Base-by-base conservation (phyloP, 2,888 invertebrate species). In the Cheilosia pagana region DNA sequence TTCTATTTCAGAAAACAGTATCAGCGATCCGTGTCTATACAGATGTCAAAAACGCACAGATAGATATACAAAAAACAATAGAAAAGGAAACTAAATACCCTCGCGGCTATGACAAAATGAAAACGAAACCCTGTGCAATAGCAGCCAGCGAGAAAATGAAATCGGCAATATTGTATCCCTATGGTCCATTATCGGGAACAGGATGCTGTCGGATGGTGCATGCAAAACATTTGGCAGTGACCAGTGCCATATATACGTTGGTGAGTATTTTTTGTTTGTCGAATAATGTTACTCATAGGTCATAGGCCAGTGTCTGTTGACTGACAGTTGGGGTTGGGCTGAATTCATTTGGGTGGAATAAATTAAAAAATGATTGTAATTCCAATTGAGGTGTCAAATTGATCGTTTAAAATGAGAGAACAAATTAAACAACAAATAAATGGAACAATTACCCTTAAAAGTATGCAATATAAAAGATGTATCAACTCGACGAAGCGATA, bases 171-270 rank as follows among this genome's bases (percentile, higher is more conserved):
- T 90, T 93, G 74, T 93, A 93, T 91, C 93, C 93, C 35, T 93
- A 93, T 88, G 93, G 93, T 88, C 91, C 92, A 87, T 87, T 92
- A 75, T 90, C 91, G 74, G 91, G 91, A 78, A 91, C 92, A 88
- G 92, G 92, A 88, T 95, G 92, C 89, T 95, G 95, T 90, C 94
- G 95, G 87, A 93, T 94, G 88, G 91, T 95, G 87, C 95, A 95
- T 92, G 94, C 95, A 87, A 95, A 95, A 91, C 95, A 95, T 91
- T 95, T 95, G 81, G 95, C 95, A 65, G 94, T 95, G 89, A 95
- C 94, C 86, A 95, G 95, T 90, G 95, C 95, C 81, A 94, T 95
- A 88, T 95, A 95, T 90, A 95, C 95, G 81, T 92, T 95, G 94
- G 95, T 95, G 91, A 94, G 95, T 93, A 39, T 23, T 43, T 23